These are phyloP conservation scores for Branchipolynoe longqiensis DNA, from an alignment of 2,888 invertebrate genomes.

Conservation along the genomic window DNA sequence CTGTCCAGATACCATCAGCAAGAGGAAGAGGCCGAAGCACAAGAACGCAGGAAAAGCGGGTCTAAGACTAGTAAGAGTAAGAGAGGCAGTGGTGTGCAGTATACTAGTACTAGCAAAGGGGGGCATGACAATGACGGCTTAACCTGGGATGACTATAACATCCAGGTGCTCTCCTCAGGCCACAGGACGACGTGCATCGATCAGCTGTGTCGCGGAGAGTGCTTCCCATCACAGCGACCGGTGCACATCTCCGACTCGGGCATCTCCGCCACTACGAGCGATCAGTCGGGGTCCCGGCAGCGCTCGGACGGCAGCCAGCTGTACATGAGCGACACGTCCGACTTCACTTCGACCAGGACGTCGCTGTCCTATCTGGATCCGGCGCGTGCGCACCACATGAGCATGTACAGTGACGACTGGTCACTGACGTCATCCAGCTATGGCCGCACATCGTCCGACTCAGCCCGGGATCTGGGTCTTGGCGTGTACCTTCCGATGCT, in stretches of 20 bases:
- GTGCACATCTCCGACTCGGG: slow-evolving; percentile 21
- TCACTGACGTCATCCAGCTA: slow-evolving; percentile 27
- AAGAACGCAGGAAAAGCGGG: background rate
- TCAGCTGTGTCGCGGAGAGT: background rate
- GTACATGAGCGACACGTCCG: slow-evolving; percentile 24
- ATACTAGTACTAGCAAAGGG: too few relatives aligned
- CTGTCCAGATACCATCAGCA: background rate
- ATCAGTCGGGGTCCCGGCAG: slow-evolving; percentile 11
- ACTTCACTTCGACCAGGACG: background rate
- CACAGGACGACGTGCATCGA: background rate
- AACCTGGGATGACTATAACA: slow-evolving; percentile 16
- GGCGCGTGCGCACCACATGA: background rate
- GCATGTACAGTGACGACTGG: slow-evolving; percentile 11
- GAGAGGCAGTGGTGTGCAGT: too few relatives aligned
- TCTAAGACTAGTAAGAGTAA: background rate
- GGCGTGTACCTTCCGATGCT: slow-evolving; percentile 25
- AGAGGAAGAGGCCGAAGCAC: background rate
- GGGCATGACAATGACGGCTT: background rate
- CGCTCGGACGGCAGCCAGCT: slow-evolving; percentile 6
- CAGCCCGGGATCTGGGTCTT: background rate
- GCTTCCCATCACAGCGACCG: background rate
- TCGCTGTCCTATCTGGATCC: slow-evolving; percentile 33
- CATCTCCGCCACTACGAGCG: background rate
- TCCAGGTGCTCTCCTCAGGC: background rate
- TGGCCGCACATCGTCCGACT: slow-evolving; percentile 6